Base-by-base conservation (phyloP, 2,888 invertebrate species). In the Eurytoma adleriae region DNA sequence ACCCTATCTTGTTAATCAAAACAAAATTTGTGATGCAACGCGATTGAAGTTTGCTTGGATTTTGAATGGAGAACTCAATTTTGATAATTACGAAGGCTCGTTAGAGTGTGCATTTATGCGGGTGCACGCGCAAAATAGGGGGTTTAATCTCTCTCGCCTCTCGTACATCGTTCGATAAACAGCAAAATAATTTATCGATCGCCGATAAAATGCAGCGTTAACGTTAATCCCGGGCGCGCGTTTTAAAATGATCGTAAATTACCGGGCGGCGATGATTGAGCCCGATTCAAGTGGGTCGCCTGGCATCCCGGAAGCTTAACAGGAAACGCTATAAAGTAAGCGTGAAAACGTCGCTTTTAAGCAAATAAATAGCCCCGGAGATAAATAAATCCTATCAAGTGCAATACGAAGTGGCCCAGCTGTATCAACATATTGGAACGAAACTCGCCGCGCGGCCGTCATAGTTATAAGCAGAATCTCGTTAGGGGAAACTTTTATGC, bases 231-330 rank as follows among this genome's bases (percentile, higher is more conserved):
- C 2, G 5, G 2, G 48, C 27, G 16, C 27, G 16, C 18, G 3
- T 69, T 50, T 57, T 59, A 13, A 68, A 62, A 62, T 48, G 18
- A 69, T 68, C 24, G 61, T 56, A 20, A 56, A 70, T 62, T 61
- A 27, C 14, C 50, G 54, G 40, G 30, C 27, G 40, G 7, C 20
- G 59, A 52, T 20, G 74, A 68, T 59, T 54, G 74, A 78, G 72
- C 70, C 72, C 67, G 72, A 66, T 30, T 78, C 67, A 48, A 64
- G 69, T 67, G 66, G 48, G 54, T 50, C 67, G 59, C 66, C 40
- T 30, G 66, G 64, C 40, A 78, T 69, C 70, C 75, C 67, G 77
- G 73, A 72, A 72, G n/a, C 61, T 70, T 62, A 70, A 50, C 79
- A 72, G 78, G 75, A 76, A 79, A 68, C 62, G 62, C 20, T 66